Evolutionary conservation across 2,797 vertebrate genomes (phyloP).

Genomic region (Rachycentron canadum): DNA sequence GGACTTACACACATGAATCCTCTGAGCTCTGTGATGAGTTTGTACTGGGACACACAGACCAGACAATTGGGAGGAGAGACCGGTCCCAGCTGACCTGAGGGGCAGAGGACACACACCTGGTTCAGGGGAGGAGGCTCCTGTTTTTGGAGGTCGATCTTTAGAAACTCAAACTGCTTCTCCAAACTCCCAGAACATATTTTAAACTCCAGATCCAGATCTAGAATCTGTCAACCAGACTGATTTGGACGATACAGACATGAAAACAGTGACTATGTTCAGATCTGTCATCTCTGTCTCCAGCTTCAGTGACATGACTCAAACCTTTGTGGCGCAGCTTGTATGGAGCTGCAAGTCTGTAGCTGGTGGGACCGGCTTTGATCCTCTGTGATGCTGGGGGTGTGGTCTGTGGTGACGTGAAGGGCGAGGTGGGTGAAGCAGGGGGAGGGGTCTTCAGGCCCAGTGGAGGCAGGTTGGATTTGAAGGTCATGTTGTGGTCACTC

Average conservation of each 20-base stretch:
- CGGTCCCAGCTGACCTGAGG: conserved; percentile 48
- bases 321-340: conserved; percentile 36
- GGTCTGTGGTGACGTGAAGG: background rate
- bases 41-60: conserved; percentile 57
- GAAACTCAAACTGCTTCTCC: too few species aligned
- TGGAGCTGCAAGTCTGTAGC: background rate
- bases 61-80: conserved; percentile 56
- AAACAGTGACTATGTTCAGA: too few species aligned
- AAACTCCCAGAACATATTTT: too few species aligned
- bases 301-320: background rate
- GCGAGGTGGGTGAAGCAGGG: background rate
- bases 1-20: conserved; percentile 79
- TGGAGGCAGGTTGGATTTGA: background rate
- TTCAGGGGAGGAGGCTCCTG: background rate
- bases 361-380: background rate
- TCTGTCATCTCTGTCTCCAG: too few species aligned
- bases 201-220: too few species aligned
- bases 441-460: background rate
- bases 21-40: conserved; percentile 63
- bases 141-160: too few species aligned
- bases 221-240: background rate
- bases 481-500: conserved; percentile 49
- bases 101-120: background rate
- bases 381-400: rapidly evolving
- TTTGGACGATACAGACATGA: too few species aligned